Percentiles rank a stretch among this genome's conserved stretches.
phyloP scores from a whole-genome alignment of 2,113 vertebrate genomes.

The Rhinoderma darwinii region DNA sequence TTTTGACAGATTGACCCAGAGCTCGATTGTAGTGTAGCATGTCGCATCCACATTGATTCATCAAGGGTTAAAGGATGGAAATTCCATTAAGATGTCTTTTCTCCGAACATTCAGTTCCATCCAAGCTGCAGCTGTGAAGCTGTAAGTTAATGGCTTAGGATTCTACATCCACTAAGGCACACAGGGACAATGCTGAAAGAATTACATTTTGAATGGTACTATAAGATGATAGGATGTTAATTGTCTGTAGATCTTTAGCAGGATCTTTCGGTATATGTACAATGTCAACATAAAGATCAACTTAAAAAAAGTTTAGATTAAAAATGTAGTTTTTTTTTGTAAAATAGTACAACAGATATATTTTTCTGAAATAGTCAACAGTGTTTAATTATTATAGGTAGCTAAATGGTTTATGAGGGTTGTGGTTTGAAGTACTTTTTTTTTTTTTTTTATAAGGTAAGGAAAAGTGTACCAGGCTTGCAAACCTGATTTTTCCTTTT shows the following conservation, averaged over 20 bases:
- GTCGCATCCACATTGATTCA: background rate
- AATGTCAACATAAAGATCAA: background rate
- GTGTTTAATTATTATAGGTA: too few species aligned
- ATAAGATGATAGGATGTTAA: constrained; percentile 38
- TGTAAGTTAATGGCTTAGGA: constrained; percentile 35
- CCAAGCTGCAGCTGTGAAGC: constrained; percentile 31
- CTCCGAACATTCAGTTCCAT: constrained; percentile 18
- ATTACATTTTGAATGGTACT: constrained; percentile 36
- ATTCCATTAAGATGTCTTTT: constrained; percentile 44
- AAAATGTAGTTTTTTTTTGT: too few species aligned
- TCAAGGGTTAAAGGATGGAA: constrained; percentile 37
- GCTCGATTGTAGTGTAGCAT: background rate
- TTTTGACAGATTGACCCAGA: constrained; percentile 7
- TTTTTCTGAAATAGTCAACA: too few species aligned
- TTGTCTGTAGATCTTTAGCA: background rate
- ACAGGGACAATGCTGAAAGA: constrained; percentile 58
- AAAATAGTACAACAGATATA: too few species aligned
- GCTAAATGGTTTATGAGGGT: too few species aligned
- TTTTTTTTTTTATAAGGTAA: too few species aligned
- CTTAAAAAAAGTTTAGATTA: background rate
- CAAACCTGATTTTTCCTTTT: too few species aligned
- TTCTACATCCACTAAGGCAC: constrained; percentile 57
- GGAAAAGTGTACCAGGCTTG: too few species aligned
- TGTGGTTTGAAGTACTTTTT: too few species aligned
- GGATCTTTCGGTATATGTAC: background rate